A percentile compares a stretch with the other conserved stretches of the same genome.
These are phyloP conservation scores for Allolobophora icterica DNA, from an alignment of 2,888 invertebrate genomes.

Conservation along the genomic window DNA sequence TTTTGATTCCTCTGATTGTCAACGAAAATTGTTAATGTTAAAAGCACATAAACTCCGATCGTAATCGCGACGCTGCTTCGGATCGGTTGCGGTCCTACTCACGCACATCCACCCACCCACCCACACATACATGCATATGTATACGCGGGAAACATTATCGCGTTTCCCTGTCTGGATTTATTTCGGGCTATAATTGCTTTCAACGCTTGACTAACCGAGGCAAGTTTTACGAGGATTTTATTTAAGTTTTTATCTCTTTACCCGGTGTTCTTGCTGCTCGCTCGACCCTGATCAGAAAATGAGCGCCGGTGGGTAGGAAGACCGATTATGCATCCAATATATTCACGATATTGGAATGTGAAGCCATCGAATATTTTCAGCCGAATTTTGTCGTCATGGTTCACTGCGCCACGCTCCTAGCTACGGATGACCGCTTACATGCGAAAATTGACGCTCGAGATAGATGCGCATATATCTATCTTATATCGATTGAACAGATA, in stretches of 20 bases:
- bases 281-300: background rate
- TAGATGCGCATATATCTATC: background rate
- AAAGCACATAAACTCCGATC: background rate
- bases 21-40: background rate
- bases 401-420: background rate
- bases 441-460: background rate
- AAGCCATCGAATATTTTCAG: background rate
- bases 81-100: background rate
- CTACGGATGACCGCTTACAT: background rate
- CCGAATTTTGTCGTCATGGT: background rate
- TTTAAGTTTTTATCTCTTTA: background rate
- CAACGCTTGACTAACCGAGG: background rate
- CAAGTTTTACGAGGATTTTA: background rate
- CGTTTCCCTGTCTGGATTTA: background rate
- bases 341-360: background rate
- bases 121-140: background rate
- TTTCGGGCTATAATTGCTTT: background rate
- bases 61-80: background rate
- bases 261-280: background rate
- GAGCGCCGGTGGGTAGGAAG: background rate
- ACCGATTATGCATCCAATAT: conserved; percentile 7
- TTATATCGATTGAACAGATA: background rate
- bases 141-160: background rate
- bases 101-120: background rate
- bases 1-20: background rate